These are phyloP conservation scores for Heliconius congener DNA, from an alignment of 1,140 invertebrate genomes.

Conservation along the genomic window DNA sequence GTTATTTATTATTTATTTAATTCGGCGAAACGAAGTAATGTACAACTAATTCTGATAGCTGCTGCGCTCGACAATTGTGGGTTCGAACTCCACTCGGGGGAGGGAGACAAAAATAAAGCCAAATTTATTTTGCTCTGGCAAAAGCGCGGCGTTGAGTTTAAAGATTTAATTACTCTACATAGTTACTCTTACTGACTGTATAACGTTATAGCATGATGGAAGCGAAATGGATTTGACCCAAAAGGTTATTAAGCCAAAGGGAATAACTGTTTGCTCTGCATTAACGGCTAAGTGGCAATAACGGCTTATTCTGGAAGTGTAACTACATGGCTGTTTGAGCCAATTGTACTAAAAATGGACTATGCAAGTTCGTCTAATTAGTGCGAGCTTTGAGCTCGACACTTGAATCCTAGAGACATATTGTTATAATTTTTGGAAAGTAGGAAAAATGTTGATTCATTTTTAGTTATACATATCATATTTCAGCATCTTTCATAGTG, in stretches of 20 bases:
- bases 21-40: no score
- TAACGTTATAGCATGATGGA: neutral
- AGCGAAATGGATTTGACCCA: constrained; percentile 9
- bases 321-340: neutral
- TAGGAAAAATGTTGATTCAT: no score
- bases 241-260: constrained; percentile 17
- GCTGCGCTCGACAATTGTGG: no score
- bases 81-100: no score
- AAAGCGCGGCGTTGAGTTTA: neutral
- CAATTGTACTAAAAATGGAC: neutral
- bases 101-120: no score
- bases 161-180: neutral
- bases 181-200: neutral
- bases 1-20: no score
- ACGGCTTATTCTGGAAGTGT: neutral
- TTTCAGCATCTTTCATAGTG: no score
- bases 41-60: no score
- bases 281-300: constrained; percentile 5
- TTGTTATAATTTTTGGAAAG: no score
- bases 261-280: constrained; percentile 15
- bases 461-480: no score
- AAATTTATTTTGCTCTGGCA: no score
- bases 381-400: neutral
- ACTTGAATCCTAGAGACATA: no score
- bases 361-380: neutral